phyloP scores from a whole-genome alignment of 1,140 invertebrate species.

The Eriosoma lanigerum region DNA sequence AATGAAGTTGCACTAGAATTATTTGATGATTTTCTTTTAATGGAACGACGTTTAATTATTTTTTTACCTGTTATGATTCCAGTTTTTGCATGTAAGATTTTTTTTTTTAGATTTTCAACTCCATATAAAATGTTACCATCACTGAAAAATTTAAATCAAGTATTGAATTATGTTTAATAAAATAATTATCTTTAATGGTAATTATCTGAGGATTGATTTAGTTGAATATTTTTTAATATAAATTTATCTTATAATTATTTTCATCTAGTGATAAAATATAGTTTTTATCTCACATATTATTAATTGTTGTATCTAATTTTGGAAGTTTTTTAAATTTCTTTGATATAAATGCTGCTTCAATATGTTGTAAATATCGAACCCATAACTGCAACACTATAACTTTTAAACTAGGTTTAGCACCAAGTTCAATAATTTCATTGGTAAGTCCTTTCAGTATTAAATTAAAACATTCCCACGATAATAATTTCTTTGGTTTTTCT shows the following conservation, averaged over 20 bases:
- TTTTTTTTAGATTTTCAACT: conserved; percentile 4
- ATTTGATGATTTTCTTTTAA: conserved; percentile 10
- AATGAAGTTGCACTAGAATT: neutral
- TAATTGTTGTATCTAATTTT: conserved; percentile 26
- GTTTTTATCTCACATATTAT: conserved; percentile 9
- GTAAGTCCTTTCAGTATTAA: conserved; percentile 40
- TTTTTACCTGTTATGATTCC: neutral
- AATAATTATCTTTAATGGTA: too few species aligned
- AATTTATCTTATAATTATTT: too few species aligned
- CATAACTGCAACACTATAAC: conserved; percentile 39
- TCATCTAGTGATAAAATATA: too few species aligned
- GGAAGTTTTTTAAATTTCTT: conserved; percentile 33
- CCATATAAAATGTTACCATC: conserved; percentile 23
- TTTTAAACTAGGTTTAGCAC: conserved; percentile 34
- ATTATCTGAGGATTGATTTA: too few species aligned
- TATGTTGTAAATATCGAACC: conserved; percentile 43
- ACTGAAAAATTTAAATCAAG: neutral
- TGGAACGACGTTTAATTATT: neutral
- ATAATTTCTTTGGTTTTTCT: conserved; percentile 8
- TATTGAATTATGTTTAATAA: too few species aligned
- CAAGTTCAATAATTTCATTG: conserved; percentile 41
- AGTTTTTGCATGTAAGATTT: conserved; percentile 1
- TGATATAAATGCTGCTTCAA: conserved; percentile 44
- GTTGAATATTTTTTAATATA: too few species aligned
- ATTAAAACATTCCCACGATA: conserved; percentile 50